These are phyloP conservation scores for Andrena marginata DNA, from an alignment of 2,888 invertebrate genomes.

Conservation along the genomic window DNA sequence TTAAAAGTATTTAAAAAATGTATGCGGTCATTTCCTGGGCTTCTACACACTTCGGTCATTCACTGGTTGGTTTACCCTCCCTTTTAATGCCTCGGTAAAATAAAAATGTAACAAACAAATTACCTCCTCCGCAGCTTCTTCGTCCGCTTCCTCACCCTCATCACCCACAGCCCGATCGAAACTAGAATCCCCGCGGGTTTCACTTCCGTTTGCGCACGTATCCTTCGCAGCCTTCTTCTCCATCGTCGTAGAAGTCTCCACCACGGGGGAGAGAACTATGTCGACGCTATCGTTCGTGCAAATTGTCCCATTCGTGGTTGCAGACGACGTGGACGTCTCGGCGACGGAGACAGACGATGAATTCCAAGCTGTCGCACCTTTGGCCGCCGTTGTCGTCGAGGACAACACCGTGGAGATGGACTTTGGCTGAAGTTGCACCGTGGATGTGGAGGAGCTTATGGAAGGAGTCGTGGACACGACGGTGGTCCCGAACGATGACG, in stretches of 20 bases:
- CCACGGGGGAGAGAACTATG: not conserved
- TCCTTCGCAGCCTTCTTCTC: not conserved
- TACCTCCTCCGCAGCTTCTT: constrained; percentile 19
- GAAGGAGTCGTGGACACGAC: constrained; percentile 7
- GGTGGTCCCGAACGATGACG: constrained; percentile 13
- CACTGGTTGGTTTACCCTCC: no score
- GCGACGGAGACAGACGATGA: not conserved
- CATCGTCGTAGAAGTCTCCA: not conserved
- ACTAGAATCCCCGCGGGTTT: not conserved
- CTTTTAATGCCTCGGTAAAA: no score
- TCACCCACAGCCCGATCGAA: not conserved
- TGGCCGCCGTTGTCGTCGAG: not conserved
- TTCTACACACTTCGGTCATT: no score
- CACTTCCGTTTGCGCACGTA: not conserved
- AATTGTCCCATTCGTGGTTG: not conserved
- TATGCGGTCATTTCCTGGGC: no score
- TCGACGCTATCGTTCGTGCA: not conserved
- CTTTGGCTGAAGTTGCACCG: constrained; percentile 36
- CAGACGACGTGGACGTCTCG: not conserved
- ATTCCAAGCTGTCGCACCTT: not conserved
- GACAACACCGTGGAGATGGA: constrained; percentile 32
- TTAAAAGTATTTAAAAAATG: no score
- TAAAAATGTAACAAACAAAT: no score
- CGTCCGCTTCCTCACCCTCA: not conserved
- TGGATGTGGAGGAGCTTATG: constrained; percentile 29